These are phyloP conservation scores for Papilio xuthus DNA, from an alignment of 1,140 invertebrate species.

Conservation along the genomic window DNA sequence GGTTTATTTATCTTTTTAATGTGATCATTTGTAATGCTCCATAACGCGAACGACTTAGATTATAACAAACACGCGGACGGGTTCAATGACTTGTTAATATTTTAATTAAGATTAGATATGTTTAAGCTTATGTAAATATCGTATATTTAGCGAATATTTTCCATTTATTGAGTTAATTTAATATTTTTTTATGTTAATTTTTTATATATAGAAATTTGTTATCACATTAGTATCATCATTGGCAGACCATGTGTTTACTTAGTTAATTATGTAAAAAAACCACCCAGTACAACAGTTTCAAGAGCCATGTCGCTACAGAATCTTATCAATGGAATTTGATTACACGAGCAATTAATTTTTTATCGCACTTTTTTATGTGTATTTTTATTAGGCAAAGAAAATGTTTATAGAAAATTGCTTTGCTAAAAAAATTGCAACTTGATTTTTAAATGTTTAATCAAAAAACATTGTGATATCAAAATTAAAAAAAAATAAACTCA, in stretches of 20 bases:
- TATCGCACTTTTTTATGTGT: not conserved
- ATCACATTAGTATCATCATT: too few species aligned
- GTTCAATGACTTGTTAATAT: conserved; percentile 28
- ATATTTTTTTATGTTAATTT: too few species aligned
- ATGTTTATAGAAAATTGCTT: not conserved
- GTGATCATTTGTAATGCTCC: conserved; percentile 33
- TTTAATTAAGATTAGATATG: conserved; percentile 30
- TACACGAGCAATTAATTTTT: conserved; percentile 1
- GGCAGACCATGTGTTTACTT: too few species aligned
- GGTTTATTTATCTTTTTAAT: conserved; percentile 45
- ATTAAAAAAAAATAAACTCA: too few species aligned
- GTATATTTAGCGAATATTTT: not conserved
- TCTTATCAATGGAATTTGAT: conserved; percentile 1
- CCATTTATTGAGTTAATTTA: too few species aligned
- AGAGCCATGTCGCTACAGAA: not conserved
- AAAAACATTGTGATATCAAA: too few species aligned
- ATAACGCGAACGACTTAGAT: not conserved
- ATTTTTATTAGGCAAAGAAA: not conserved
- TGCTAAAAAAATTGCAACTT: not conserved
- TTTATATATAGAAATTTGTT: too few species aligned
- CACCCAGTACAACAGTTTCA: not conserved
- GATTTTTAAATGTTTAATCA: not conserved
- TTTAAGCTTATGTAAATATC: conserved; percentile 1
- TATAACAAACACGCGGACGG: not conserved
- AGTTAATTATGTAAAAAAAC: too few species aligned